Conservation (phyloP, 2,888 invertebrate genomes). For the Pyrrhosoma nymphula region DNA sequence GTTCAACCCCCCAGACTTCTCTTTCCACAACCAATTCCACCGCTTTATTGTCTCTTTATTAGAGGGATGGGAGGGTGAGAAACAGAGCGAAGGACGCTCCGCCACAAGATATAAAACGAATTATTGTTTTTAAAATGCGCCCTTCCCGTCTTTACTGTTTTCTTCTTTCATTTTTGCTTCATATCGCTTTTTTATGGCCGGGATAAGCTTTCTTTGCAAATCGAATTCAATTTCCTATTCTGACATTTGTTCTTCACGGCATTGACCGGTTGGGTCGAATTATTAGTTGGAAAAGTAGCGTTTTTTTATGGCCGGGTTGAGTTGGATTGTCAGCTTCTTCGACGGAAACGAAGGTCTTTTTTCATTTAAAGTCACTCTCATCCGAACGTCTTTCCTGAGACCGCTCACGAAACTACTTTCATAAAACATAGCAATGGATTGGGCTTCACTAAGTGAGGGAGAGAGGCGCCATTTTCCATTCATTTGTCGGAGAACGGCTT, state of each 20-base stretch:
- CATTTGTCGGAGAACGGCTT: no score
- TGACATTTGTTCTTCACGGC: background rate
- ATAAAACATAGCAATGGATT: background rate
- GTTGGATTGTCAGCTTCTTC: background rate
- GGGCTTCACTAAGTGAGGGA: background rate
- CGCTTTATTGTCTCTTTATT: background rate
- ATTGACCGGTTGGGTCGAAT: background rate
- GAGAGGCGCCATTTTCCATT: background rate
- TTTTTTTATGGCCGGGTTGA: background rate
- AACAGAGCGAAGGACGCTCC: background rate
- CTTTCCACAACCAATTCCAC: background rate
- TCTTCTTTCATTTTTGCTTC: background rate
- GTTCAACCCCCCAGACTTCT: background rate
- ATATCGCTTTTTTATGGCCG: background rate
- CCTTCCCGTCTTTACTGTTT: background rate
- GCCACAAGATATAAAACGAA: background rate
- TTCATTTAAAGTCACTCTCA: background rate
- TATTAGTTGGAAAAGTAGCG: background rate
- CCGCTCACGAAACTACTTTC: background rate
- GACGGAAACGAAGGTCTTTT: background rate
- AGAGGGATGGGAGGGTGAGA: background rate
- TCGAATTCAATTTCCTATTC: background rate
- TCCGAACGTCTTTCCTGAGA: background rate
- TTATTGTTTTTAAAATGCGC: conserved; percentile 28
- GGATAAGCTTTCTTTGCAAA: background rate